Percentiles rank a stretch among this genome's conserved stretches.
These are phyloP conservation scores for Blastobasis adustella DNA, from an alignment of 2,888 invertebrate genomes.

Conservation along the genomic window DNA sequence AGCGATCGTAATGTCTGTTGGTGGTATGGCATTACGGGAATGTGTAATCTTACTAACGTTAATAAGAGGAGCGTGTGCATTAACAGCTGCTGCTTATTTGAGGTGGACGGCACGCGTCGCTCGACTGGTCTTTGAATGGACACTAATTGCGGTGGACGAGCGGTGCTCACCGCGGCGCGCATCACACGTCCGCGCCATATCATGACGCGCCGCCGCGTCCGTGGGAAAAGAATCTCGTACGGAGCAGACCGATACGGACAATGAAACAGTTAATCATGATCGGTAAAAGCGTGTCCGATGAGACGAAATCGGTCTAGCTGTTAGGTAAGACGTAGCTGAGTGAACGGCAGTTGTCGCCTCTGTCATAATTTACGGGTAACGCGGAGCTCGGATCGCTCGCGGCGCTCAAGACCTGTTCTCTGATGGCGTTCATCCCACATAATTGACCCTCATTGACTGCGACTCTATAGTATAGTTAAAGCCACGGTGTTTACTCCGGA, in stretches of 20 bases:
- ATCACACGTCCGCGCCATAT: conserved; percentile 34
- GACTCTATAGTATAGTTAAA: conserved; percentile 11
- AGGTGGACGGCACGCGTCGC: conserved; percentile 49
- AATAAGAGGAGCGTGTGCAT: conserved; percentile 22
- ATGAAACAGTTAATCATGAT: conserved; percentile 31
- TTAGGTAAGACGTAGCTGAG: conserved; percentile 46
- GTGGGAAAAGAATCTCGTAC: conserved; percentile 45
- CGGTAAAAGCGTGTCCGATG: conserved; percentile 44
- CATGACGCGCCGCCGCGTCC: conserved; percentile 35
- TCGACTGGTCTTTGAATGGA: conserved; percentile 45
- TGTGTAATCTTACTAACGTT: conserved; percentile 11
- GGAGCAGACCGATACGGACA: conserved; percentile 28
- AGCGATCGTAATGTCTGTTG: no score
- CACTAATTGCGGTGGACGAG: conserved; percentile 55
- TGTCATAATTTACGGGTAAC: conserved; percentile 48
- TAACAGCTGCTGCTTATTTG: conserved; percentile 35
- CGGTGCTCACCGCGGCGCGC: conserved; percentile 27
- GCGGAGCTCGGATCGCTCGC: conserved; percentile 27
- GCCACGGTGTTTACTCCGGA: conserved; percentile 30
- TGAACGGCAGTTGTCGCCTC: conserved; percentile 46
- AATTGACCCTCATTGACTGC: conserved; percentile 53
- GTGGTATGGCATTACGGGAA: neutral
- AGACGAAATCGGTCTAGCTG: conserved; percentile 39
- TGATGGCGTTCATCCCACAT: conserved; percentile 44
- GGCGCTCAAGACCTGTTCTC: conserved; percentile 22